phyloP scores from a whole-genome alignment of 2,113 vertebrate species.

The Manacus vitellinus region DNA sequence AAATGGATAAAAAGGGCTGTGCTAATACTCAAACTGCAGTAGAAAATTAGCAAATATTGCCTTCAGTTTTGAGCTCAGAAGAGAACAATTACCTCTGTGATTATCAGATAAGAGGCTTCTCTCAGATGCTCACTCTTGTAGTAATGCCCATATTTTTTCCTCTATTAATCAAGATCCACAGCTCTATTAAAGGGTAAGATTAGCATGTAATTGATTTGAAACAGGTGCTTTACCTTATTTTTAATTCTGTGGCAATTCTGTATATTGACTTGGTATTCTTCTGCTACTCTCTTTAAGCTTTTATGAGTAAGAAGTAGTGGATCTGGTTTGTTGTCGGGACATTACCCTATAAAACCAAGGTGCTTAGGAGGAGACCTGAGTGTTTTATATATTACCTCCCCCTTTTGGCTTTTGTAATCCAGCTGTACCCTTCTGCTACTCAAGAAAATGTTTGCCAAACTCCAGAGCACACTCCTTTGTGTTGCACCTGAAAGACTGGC shows the following conservation, averaged over 20 bases:
- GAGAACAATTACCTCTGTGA: neutral
- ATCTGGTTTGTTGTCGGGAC: neutral
- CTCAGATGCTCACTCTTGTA: neutral
- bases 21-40: neutral
- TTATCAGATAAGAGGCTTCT: neutral
- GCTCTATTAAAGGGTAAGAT: neutral
- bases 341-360: neutral
- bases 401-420: neutral
- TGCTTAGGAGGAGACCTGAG: neutral
- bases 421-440: neutral
- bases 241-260: neutral
- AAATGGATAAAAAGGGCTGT: neutral
- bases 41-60: neutral
- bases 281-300: neutral
- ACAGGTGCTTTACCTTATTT: neutral
- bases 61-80: neutral
- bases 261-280: neutral
- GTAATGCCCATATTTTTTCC: neutral
- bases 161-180: neutral
- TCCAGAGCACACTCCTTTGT: neutral
- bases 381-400: neutral
- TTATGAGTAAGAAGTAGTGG: neutral
- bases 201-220: conserved; percentile 6
- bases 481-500: neutral
- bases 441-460: neutral